phyloP scores from a whole-genome alignment of 92 coral and sea anemone species.

The Ricordea florida region DNA sequence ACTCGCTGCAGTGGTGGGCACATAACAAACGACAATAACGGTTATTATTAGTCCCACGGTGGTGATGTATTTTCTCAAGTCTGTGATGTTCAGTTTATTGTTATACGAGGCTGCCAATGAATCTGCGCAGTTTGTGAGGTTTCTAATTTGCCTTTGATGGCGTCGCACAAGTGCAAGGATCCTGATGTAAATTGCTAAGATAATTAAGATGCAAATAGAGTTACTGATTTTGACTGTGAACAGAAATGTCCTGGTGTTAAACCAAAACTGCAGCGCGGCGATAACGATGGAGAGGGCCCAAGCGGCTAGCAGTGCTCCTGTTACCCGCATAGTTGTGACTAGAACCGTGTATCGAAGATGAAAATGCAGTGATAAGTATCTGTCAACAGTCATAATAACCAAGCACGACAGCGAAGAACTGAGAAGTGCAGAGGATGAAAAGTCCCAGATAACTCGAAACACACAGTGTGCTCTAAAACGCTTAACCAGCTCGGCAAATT shows the following conservation, averaged over 20 bases:
- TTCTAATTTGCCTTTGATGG: slow-evolving; percentile 5
- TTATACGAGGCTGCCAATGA: background rate
- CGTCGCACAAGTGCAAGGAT: slow-evolving; percentile 16
- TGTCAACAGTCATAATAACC: slow-evolving; percentile 18
- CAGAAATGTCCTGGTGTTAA: background rate
- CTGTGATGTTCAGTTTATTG: background rate
- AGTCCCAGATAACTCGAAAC: slow-evolving; percentile 8
- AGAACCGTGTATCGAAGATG: slow-evolving; percentile 31
- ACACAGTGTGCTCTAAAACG: background rate
- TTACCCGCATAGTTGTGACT: background rate
- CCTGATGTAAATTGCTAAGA: background rate
- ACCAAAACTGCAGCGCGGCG: background rate
- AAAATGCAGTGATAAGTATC: slow-evolving; percentile 25
- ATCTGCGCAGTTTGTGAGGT: background rate
- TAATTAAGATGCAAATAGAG: background rate
- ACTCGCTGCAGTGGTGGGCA: slow-evolving; percentile 3
- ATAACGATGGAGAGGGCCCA: background rate
- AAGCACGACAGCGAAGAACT: slow-evolving; percentile 1
- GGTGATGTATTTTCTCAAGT: background rate
- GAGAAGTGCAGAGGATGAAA: slow-evolving; percentile 2
- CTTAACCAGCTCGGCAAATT: slow-evolving; percentile 6
- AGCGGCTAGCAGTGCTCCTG: background rate
- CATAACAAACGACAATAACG: slow-evolving; percentile 18
- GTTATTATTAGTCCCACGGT: slow-evolving; percentile 1
- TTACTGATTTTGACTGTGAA: background rate